phyloP scores from a whole-genome alignment of 1,140 invertebrate genomes.

The Neodiprion virginianus region DNA sequence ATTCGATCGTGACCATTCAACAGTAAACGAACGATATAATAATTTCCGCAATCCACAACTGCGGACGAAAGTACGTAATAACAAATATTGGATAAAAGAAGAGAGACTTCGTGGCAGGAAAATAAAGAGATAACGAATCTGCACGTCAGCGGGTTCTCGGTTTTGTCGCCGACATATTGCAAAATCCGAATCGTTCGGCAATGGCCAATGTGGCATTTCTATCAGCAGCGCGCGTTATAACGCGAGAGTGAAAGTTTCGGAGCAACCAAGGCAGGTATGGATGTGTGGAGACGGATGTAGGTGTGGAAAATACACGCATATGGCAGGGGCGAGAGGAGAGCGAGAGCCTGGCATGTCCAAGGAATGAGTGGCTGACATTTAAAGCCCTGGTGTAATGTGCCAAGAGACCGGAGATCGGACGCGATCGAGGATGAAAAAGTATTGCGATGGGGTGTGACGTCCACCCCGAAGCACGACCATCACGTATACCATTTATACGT shows the following conservation, averaged over 20 bases:
- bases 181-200: neutral
- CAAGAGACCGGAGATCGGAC: neutral
- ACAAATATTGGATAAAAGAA: too few species aligned
- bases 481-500: neutral
- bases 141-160: too few species aligned
- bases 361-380: conserved; percentile 7
- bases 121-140: too few species aligned
- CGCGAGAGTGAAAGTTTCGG: conserved; percentile 4
- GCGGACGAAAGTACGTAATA: too few species aligned
- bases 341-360: neutral
- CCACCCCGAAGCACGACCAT: neutral
- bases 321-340: neutral
- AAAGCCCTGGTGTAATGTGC: neutral
- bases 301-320: neutral
- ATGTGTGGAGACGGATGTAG: too few species aligned
- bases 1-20: too few species aligned
- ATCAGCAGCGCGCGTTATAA: neutral
- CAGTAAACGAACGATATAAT: too few species aligned
- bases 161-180: too few species aligned
- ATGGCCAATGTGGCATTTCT: neutral
- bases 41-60: too few species aligned
- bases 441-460: conserved; percentile 4
- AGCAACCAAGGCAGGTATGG: neutral
- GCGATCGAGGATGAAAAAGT: neutral
- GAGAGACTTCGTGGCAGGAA: too few species aligned